Base-by-base conservation (phyloP, 2,888 invertebrate genomes). In the Pyralis farinalis region DNA sequence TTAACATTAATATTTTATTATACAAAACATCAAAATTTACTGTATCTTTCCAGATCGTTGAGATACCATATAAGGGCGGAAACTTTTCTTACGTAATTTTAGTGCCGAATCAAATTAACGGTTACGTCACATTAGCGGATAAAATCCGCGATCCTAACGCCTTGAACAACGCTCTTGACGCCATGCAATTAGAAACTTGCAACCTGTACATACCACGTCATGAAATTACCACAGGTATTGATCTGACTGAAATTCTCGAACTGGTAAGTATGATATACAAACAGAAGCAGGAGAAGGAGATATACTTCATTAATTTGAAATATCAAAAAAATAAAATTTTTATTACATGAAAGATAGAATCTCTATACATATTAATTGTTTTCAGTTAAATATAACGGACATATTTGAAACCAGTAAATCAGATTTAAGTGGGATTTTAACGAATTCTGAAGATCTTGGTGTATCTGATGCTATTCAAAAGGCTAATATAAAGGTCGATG, bases 391-490 rank as follows among this genome's bases (percentile, higher is more conserved):
- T 20, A 34, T 62, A 0, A 47, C 40, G 0, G 40, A 46, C 16
- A 45, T 64, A 28, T 63, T 68, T 27, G 22, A 57, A 21, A 10
- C 48, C 0, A 1, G 16, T 1, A 47, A 48, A 6, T 38, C 55
- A 5, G 50, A 47, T 0, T 22, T 70, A 4, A 36, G 29, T 10
- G 60, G 55, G 3, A 55, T 71, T 3, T 36, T 64, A 11, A 37
- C 50, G 34, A 35, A 47, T 20, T 12, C 31, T 1, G 37, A 54
- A 42, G 8, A 44, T 7, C 21, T 64, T 3, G 47, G 20, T 4
- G 53, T 68, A 1, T 47, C 58, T 10, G 39, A 34, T 27, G 60
- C 55, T 7, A 38, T 54, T 4, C 67, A 71, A 34, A 66, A 66
- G 47, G 62, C 65, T 1, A 21, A 30, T 5, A 37, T 42, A 3